Evolutionary conservation across 1,140 invertebrate genomes (phyloP).

Genomic region (Proctacanthus coquilletti): DNA sequence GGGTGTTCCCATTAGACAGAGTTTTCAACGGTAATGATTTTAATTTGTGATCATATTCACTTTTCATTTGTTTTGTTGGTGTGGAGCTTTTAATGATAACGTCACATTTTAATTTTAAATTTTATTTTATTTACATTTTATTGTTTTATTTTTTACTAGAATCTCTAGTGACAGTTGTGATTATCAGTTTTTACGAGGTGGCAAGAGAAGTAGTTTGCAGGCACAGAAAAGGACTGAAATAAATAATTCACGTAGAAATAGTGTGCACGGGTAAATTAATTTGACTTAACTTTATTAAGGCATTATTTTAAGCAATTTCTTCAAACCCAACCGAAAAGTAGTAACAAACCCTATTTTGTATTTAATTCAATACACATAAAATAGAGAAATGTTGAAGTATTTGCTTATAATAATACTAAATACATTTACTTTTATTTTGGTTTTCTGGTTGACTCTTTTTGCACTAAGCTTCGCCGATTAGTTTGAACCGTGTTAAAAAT

Average conservation of each 20-base stretch:
- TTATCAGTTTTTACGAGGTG: constrained; percentile 20
- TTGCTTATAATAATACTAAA: too few species aligned
- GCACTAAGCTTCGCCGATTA: too few species aligned
- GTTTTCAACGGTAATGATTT: constrained; percentile 31
- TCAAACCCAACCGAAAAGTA: too few species aligned
- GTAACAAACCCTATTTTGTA: too few species aligned
- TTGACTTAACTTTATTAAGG: constrained; percentile 1
- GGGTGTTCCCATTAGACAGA: constrained; percentile 31
- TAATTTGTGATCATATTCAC: neutral
- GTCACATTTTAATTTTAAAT: too few species aligned
- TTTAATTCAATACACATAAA: too few species aligned
- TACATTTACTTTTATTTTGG: too few species aligned
- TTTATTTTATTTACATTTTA: too few species aligned
- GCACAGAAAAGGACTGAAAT: constrained; percentile 28
- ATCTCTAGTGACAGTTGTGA: constrained; percentile 20
- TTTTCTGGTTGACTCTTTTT: too few species aligned
- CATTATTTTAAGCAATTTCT: neutral
- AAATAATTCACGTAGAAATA: constrained; percentile 30
- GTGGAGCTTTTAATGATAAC: neutral
- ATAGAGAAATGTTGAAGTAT: too few species aligned
- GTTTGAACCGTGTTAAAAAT: too few species aligned
- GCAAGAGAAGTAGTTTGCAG: constrained; percentile 24
- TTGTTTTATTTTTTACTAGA: too few species aligned
- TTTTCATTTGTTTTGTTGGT: neutral
- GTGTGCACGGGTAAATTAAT: constrained; percentile 24